Base-by-base conservation (phyloP, 23 tunicate species). In the Aplidium turbinatum region DNA sequence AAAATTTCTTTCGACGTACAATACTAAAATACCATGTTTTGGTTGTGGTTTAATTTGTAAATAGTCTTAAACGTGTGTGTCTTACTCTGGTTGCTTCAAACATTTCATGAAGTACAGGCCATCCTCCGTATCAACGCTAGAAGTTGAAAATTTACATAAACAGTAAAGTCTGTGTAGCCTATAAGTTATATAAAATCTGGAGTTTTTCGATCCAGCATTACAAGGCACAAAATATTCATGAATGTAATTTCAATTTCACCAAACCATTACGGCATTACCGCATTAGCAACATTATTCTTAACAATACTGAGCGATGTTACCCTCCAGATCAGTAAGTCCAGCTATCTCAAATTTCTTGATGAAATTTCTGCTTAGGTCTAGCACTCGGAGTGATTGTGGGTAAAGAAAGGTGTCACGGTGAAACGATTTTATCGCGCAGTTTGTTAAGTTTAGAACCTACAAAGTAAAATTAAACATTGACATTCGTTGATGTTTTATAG, bases 291-390 rank as follows among this genome's bases (percentile, higher is more conserved):
- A 16, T 27, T 31, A 47, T 47, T 19, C 16, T 24, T 11, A 45
- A 19, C 4, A 21, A 19, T 46, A 3, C 19, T 11, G 3, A 54
- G 2, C 18, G 45, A 7, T n/a, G 46, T 70, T 40, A 82, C 96
- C 96, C 60, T 62, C 63, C 4, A 89, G 48, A 50, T 73, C 78
- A 0, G 82, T 54, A 26, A 76, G 31, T 18, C 76, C 79, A 1
- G 73, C 48, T n/a, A 85, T 76, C 20, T 32, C 40, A 31, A 89
- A 76, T 0, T 51, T 22, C 47, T 35, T 47, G 38, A 89, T 55
- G 46, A 19, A 25, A 46, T 89, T 89, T 19, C 33, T 27, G 67
- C 96, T 89, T 18, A 89, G 63, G 63, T 89, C 96, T n/a, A 89
- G 79, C 30, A 68, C 77, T 58, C 53, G 57, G 75, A 89, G 35